These are phyloP conservation scores for Apis cerana DNA, from an alignment of 1,140 invertebrate genomes.

Conservation along the genomic window DNA sequence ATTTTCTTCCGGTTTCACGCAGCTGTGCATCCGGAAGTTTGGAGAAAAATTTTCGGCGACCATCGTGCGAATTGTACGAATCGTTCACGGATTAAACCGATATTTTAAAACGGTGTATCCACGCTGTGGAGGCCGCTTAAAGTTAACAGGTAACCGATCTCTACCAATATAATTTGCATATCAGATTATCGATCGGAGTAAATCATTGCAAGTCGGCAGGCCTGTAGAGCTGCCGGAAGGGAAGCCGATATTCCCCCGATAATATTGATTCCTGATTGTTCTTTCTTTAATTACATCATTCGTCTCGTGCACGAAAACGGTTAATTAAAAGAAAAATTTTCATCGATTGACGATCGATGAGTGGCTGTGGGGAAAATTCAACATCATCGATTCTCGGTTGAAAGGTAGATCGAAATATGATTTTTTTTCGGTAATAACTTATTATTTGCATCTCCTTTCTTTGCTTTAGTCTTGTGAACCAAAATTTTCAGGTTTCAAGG, in stretches of 20 bases:
- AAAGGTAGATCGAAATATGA: no score
- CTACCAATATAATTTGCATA: conserved; percentile 68
- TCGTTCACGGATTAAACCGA: conserved; percentile 11
- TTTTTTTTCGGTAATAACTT: no score
- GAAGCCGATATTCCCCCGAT: conserved; percentile 43
- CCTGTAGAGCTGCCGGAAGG: conserved; percentile 58
- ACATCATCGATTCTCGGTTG: no score
- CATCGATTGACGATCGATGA: not conserved
- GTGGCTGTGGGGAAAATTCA: not conserved
- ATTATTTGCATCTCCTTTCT: no score
- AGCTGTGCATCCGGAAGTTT: no score
- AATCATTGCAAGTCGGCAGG: conserved; percentile 63
- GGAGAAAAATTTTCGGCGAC: no score
- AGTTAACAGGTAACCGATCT: conserved; percentile 59
- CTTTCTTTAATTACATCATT: conserved; percentile 51
- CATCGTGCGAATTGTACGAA: not conserved
- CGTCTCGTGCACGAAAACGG: not conserved
- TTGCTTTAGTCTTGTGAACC: no score
- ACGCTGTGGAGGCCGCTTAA: conserved; percentile 53
- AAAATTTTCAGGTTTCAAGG: no score
- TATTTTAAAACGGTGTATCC: conserved; percentile 21
- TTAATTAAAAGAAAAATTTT: conserved; percentile 4
- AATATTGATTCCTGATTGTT: conserved; percentile 66
- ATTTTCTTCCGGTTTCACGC: not conserved
- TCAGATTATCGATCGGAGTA: conserved; percentile 68